phyloP scores from a whole-genome alignment of 2,888 invertebrate genomes.

The Trichogramma evanescens region DNA sequence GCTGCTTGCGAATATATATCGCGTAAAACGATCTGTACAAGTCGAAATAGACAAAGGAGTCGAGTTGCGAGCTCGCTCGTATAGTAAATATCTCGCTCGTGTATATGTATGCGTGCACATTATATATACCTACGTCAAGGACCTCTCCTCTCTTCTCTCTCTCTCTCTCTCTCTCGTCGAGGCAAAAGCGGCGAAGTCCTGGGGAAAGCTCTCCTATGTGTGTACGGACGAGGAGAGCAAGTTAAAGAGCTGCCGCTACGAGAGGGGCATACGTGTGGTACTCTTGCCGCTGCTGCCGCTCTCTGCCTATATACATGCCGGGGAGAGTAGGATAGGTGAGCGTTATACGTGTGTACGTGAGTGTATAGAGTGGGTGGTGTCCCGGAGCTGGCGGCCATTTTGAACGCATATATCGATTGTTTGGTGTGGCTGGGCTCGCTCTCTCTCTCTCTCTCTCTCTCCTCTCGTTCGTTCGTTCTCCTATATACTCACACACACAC shows the following conservation, averaged over 20 bases:
- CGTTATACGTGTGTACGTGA: constrained; percentile 30
- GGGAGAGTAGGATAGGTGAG: constrained; percentile 43
- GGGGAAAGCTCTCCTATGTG: not conserved
- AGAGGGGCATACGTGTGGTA: constrained; percentile 15
- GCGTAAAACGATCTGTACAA: too few relatives aligned
- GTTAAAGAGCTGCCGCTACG: constrained; percentile 30
- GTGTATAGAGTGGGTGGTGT: constrained; percentile 37
- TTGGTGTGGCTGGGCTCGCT: constrained; percentile 46
- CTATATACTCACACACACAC: not conserved
- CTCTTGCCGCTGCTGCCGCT: constrained; percentile 30
- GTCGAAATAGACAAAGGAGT: too few relatives aligned
- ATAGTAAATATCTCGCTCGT: too few relatives aligned
- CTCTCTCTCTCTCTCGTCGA: too few relatives aligned
- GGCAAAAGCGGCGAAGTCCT: too few relatives aligned
- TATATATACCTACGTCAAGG: too few relatives aligned
- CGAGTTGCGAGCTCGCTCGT: too few relatives aligned
- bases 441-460: constrained; percentile 9
- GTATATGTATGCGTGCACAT: too few relatives aligned
- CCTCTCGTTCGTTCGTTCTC: constrained; percentile 1
- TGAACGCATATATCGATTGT: constrained; percentile 50
- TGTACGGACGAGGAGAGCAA: constrained; percentile 21
- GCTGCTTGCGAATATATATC: too few relatives aligned
- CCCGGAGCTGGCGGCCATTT: constrained; percentile 48
- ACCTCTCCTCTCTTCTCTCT: too few relatives aligned
- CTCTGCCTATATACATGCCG: constrained; percentile 25